Base-by-base conservation (phyloP, 2,797 vertebrate genomes). In the Myotis myotis region DNA sequence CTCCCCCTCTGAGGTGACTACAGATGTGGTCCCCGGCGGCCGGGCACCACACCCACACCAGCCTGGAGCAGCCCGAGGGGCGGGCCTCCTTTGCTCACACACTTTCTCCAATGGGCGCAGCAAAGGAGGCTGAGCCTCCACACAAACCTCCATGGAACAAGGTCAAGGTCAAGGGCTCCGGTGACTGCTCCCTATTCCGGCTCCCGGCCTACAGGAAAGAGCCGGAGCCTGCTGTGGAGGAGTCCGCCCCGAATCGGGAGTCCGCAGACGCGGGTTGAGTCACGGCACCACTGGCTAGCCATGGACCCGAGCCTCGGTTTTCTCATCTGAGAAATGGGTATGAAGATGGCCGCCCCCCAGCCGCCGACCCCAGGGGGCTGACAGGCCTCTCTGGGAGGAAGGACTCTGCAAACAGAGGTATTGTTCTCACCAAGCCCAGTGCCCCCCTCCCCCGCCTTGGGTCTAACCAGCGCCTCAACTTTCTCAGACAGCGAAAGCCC, bases 311-410 rank as follows among this genome's bases (percentile, higher is more conserved):
- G 49, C 55, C 91, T 76, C 62, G 6, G 47, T 79, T 86, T 74
- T 78, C 62, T 30, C 20, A 10, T 62, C 80, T 75, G 30, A 80
- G 94, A 87, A 91, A 44, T 55, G 33, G 51, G 25, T 64, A 2
- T 76, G 23, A 80, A 23, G 53, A 47, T 0, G 11, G 49, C 16
- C 38, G 1, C 22, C 15, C 15, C 38, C 53, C 12, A 2, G 36
- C 22, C 20, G 44, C 33, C 49, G 30, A 7, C 0, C 5, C 12
- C 2, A 5, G 0, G 5, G 13, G 36, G 17, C 47, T 20, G 23
- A 10, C 20, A 2, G 62, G 25, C 11, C 4, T 41, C 41, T 68
- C 60, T 3, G 1, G 25, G 44, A 87, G 74, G 20, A 53, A 23
- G 20, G 83, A 13, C 36, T 85, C 17, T 66, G 44, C 66, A 70